These are phyloP conservation scores for Echeneis naucrates DNA, from an alignment of 2,797 vertebrate species.

Conservation along the genomic window DNA sequence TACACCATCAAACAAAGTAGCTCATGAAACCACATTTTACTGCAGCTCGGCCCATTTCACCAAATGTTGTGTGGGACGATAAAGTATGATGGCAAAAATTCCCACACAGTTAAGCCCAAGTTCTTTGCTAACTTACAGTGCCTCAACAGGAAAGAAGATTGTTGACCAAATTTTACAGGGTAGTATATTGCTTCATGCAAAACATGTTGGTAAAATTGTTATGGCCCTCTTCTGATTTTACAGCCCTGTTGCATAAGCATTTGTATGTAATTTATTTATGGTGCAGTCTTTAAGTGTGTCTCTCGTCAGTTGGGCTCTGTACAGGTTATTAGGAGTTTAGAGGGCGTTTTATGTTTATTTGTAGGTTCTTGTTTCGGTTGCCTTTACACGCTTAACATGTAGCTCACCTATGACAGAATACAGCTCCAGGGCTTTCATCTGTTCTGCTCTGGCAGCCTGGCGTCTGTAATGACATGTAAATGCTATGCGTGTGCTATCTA, in stretches of 20 bases:
- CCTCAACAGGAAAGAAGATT: conserved; percentile 36
- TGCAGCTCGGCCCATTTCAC: conserved; percentile 71
- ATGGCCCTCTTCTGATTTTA: conserved; percentile 57
- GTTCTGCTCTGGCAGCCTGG: conserved; percentile 71
- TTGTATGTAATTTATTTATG: conserved; percentile 46
- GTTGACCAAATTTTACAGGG: conserved; percentile 54
- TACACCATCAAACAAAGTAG: conserved; percentile 67
- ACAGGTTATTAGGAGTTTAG: conserved; percentile 58
- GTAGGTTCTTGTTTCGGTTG: conserved; percentile 65
- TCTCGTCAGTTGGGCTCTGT: conserved; percentile 45
- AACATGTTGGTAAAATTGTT: conserved; percentile 65
- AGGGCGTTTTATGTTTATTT: conserved; percentile 67
- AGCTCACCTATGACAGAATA: conserved; percentile 69
- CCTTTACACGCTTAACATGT: conserved; percentile 73
- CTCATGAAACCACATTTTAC: conserved; percentile 73
- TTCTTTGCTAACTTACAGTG: conserved; percentile 57
- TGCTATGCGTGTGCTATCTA: conserved; percentile 71
- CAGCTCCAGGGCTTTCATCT: conserved; percentile 77
- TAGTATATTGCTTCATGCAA: conserved; percentile 60
- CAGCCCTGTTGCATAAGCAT: conserved; percentile 44
- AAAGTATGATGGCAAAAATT: conserved; percentile 58
- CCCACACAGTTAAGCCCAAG: conserved; percentile 35
- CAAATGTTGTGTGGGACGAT: conserved; percentile 59
- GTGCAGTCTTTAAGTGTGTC: conserved; percentile 31
- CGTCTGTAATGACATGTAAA: conserved; percentile 79